Percentiles rank a stretch among this genome's conserved stretches.
Evolutionary conservation across 2,113 vertebrate genomes (phyloP).

Genomic region (Onychorhynchus coronatus): DNA sequence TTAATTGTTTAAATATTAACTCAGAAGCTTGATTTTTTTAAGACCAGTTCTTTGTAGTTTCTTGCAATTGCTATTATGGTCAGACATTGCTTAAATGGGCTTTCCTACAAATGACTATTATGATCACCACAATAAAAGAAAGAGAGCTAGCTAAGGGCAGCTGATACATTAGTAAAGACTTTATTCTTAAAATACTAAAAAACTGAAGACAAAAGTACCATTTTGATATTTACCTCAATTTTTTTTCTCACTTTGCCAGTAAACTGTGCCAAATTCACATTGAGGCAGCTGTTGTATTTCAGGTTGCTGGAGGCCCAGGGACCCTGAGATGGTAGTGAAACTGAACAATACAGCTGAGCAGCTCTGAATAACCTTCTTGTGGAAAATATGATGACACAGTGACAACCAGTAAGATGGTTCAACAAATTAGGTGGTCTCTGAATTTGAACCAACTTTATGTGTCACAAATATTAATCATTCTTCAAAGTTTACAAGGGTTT

Average conservation of each 20-base stretch:
- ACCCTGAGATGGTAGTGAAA: conserved; percentile 26
- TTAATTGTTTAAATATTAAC: not conserved
- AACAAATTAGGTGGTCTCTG: conserved; percentile 23
- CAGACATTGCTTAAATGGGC: not conserved
- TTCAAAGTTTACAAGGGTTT: not conserved
- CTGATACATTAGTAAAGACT: not conserved
- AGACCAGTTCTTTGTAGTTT: not conserved
- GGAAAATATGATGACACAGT: conserved; percentile 10
- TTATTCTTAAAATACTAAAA: not conserved
- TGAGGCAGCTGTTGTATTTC: conserved; percentile 9
- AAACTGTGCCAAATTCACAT: conserved; percentile 23
- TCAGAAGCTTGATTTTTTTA: not conserved
- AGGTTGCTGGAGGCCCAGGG: conserved; percentile 32
- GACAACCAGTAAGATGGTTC: not conserved
- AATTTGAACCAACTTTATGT: not conserved
- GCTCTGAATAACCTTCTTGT: conserved; percentile 25
- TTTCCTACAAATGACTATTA: not conserved
- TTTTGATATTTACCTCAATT: not conserved
- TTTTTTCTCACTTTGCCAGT: not conserved
- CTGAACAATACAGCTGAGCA: not conserved
- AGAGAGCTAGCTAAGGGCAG: not conserved
- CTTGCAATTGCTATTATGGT: not conserved
- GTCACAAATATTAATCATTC: not conserved
- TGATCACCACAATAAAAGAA: not conserved
- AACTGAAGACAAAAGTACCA: not conserved